Evolutionary conservation across 2,888 invertebrate species (phyloP).

Genomic region (Drosophila glabriapex): DNA sequence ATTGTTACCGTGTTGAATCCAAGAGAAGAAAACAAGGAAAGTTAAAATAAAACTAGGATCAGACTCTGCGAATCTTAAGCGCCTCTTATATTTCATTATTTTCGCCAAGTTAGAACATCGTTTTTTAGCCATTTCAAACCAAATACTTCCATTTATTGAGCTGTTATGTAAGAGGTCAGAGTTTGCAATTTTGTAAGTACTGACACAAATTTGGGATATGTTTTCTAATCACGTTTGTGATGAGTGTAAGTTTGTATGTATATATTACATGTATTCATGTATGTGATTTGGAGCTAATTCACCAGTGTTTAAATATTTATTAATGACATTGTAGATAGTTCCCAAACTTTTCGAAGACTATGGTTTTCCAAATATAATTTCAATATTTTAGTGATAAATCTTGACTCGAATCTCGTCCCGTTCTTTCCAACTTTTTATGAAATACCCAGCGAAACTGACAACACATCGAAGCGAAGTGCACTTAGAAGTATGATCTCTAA

Average conservation of each 20-base stretch:
- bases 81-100: neutral
- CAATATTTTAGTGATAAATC: neutral
- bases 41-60: neutral
- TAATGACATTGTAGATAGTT: neutral
- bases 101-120: neutral
- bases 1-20: neutral
- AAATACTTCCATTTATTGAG: neutral
- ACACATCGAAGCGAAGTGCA: too few relatives aligned
- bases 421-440: too few relatives aligned
- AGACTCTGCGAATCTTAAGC: neutral
- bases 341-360: too few relatives aligned
- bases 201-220: neutral
- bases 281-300: neutral
- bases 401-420: too few relatives aligned
- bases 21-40: neutral
- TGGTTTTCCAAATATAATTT: neutral
- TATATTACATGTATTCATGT: neutral
- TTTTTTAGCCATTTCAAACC: neutral
- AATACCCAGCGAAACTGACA: too few relatives aligned
- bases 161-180: neutral
- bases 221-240: too few relatives aligned
- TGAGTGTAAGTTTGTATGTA: too few relatives aligned
- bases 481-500: too few relatives aligned
- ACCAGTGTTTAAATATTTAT: neutral
- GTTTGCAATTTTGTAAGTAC: neutral